Conservation (phyloP, 2,113 vertebrate genomes). For the Cavia porcellus region DNA sequence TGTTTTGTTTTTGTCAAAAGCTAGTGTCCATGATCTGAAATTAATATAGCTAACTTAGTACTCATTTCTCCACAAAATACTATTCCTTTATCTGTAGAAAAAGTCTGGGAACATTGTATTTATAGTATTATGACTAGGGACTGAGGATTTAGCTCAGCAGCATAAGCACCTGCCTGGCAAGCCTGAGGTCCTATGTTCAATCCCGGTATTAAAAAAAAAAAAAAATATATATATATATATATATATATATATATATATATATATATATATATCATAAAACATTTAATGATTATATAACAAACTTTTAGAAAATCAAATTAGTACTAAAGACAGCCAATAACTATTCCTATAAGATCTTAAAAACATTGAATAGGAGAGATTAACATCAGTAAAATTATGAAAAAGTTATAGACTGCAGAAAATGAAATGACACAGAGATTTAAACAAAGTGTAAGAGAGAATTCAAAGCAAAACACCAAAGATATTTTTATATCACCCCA, state of each 20-base stretch:
- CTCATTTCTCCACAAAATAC: neutral
- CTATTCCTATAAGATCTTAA: neutral
- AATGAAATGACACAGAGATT: neutral
- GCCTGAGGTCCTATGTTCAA: no score
- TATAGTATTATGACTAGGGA: neutral
- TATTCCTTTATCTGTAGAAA: neutral
- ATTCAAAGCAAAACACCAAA: neutral
- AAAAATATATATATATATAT: no score
- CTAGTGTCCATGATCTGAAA: neutral
- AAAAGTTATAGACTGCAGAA: neutral
- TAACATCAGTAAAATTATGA: neutral
- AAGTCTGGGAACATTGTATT: neutral
- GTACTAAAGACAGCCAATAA: neutral
- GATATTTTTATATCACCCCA: neutral
- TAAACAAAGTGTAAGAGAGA: neutral
- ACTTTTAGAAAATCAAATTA: neutral
- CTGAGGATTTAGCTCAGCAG: no score
- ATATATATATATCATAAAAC: neutral
- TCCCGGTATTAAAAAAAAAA: no score
- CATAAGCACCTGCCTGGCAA: no score
- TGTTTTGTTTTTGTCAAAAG: neutral
- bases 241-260: no score
- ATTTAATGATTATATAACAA: neutral
- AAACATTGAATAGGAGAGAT: neutral
- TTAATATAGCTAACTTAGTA: neutral